These are phyloP conservation scores for Styela plicata DNA, from an alignment of 23 tunicate species.

Conservation along the genomic window DNA sequence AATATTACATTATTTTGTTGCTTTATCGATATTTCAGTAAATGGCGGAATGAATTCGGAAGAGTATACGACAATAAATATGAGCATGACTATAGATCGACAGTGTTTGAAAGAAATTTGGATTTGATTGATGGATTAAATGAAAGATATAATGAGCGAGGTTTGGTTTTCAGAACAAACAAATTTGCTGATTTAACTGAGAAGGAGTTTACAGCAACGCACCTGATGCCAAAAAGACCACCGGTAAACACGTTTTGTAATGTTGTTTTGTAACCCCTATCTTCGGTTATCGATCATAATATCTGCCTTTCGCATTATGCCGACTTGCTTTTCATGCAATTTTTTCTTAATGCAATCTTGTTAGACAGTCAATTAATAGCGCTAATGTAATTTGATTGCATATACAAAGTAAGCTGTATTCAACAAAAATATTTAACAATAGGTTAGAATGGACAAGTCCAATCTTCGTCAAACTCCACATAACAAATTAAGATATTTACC, in stretches of 20 bases:
- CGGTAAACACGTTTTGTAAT: conserved; percentile 30
- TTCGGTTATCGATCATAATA: no score
- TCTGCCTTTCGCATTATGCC: no score
- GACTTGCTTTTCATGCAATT: no score
- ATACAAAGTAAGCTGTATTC: no score
- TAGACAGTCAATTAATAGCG: no score
- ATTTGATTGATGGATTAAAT: conserved; percentile 23
- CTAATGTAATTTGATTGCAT: no score
- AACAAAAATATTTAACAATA: no score
- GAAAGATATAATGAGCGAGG: conserved; percentile 12
- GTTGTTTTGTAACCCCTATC: no score
- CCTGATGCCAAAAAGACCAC: conserved; percentile 43
- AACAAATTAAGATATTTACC: conserved; percentile 14
- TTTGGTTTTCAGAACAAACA: conserved; percentile 32
- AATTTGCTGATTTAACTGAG: conserved; percentile 45
- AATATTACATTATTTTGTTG: no score
- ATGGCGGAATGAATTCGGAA: background rate
- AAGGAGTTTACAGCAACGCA: conserved; percentile 34
- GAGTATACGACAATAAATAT: background rate
- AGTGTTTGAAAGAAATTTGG: conserved; percentile 22
- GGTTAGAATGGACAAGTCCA: no score
- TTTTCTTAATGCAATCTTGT: no score
- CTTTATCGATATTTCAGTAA: no score
- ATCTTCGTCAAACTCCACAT: background rate
- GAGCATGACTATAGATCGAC: background rate